These are phyloP conservation scores for Nothoprocta perdicaria DNA, from an alignment of 2,113 vertebrate species.

Conservation along the genomic window DNA sequence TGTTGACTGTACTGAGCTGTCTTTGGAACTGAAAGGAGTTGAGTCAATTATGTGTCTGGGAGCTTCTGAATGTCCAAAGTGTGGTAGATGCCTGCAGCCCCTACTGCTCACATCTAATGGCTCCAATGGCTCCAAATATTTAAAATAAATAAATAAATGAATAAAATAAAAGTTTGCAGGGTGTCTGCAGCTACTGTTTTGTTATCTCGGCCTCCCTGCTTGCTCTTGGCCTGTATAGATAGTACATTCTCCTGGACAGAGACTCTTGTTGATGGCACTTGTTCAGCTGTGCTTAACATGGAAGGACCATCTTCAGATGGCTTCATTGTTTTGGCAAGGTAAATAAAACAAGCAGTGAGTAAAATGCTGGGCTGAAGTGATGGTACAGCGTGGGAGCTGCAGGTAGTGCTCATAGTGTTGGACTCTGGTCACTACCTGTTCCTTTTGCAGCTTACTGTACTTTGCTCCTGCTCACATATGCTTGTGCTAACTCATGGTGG, in stretches of 20 bases:
- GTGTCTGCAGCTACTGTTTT: not conserved
- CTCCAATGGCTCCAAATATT: not conserved
- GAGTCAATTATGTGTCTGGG: constrained; percentile 43
- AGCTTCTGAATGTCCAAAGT: constrained; percentile 36
- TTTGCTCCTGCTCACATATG: accelerated
- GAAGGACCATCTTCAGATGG: not conserved
- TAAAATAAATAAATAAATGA: not conserved
- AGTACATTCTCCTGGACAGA: not conserved
- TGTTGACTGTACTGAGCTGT: constrained; percentile 35
- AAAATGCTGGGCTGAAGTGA: not conserved
- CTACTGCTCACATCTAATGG: constrained; percentile 13
- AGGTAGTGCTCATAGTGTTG: accelerated
- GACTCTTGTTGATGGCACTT: accelerated
- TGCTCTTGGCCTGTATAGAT: not conserved
- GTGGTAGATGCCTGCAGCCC: constrained; percentile 17
- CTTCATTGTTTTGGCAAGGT: not conserved
- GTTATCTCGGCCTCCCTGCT: not conserved
- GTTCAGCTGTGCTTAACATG: not conserved
- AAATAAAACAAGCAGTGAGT: not conserved
- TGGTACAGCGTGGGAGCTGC: not conserved
- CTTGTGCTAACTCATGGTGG: not conserved
- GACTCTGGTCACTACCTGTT: not conserved
- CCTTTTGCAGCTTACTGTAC: not conserved
- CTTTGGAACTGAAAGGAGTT: constrained; percentile 46
- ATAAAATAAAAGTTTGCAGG: not conserved